A percentile compares a stretch with the other conserved stretches of the same genome.
These are phyloP conservation scores for Physocephala rufipes DNA, from an alignment of 2,888 invertebrate species.

Conservation along the genomic window DNA sequence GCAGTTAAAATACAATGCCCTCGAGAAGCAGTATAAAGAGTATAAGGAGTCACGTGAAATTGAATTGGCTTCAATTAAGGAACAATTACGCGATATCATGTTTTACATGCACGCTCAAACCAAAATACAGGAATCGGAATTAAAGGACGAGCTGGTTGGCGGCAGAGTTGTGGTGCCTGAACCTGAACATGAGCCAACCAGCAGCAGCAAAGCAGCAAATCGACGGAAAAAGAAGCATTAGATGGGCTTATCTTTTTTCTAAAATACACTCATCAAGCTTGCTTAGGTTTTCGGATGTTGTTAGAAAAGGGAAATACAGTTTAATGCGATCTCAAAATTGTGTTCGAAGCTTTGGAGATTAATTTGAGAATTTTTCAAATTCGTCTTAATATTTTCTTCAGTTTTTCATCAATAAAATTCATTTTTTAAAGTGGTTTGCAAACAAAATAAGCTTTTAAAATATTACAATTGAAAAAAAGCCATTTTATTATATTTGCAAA, in stretches of 20 bases:
- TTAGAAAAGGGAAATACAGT: no score
- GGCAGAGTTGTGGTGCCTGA: constrained; percentile 61
- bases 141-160: constrained; percentile 59
- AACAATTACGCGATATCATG: constrained; percentile 96
- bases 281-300: not conserved
- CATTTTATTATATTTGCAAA: not conserved
- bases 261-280: not conserved
- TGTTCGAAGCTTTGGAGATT: not conserved
- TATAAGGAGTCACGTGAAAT: constrained; percentile 71
- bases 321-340: no score
- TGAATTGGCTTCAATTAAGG: constrained; percentile 85
- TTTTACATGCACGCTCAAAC: constrained; percentile 91
- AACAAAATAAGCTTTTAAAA: constrained; percentile 29
- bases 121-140: constrained; percentile 63
- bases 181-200: constrained; percentile 48
- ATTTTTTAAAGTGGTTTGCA: constrained; percentile 16
- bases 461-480: constrained; percentile 4
- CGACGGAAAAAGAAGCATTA: constrained; percentile 60
- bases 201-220: constrained; percentile 47
- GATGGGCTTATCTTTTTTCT: not conserved
- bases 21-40: constrained; percentile 68
- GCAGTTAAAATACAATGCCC: constrained; percentile 71
- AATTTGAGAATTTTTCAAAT: not conserved
- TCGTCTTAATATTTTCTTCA: not conserved
- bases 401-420: not conserved